Evolutionary conservation across 2,797 vertebrate species (phyloP), one percentile per base, ranked within the genome.

Genomic region (Coilia nasus): DNA sequence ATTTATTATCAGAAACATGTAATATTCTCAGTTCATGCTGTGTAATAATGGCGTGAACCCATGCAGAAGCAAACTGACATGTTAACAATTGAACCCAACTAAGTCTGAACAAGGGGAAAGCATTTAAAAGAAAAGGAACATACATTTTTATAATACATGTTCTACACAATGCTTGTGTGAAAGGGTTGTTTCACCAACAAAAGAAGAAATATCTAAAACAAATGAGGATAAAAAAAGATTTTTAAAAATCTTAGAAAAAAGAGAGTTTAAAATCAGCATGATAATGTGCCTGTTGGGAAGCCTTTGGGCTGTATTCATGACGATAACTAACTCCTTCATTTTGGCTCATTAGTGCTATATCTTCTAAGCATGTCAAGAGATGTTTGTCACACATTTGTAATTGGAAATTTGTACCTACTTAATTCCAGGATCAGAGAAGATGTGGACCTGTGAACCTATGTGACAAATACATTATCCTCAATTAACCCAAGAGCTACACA

Each of bases 291-390:
- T 21, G 31, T 44, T 21, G 25, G 1, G 9, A 31, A 1, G 17
- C 71, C 35, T 31, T 35, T 78, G 31, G 71, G 71, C 31, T 41
- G 15, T 11, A 19, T 19, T 44, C 19, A 78, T 44, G 35, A 14
- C 31, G 0, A 4, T 44, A 19, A 78, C 71, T 78, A 35, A 78
- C 71, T 78, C 17, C 31, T 75, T 75, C 31, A 78, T n/a, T 78
- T 44, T 44, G 19, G 71, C 71, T 78, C 35, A 78, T 78, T 78
- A 78, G 35, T 31, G 35, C 44, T 44, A 41, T 19, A 15, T 9
- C 71, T 78, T 78, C 71, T 41, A 44, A 78, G 35, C 35, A 41
- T 78, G 71, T 78, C 71, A 78, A 44, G 71, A 35, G 31, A 25
- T 44, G 35, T 78, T 78, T 78, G 31, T 44, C 71, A 44, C 35